Conservation (phyloP, 2,888 invertebrate species). For the Diarsia brunnea region DNA sequence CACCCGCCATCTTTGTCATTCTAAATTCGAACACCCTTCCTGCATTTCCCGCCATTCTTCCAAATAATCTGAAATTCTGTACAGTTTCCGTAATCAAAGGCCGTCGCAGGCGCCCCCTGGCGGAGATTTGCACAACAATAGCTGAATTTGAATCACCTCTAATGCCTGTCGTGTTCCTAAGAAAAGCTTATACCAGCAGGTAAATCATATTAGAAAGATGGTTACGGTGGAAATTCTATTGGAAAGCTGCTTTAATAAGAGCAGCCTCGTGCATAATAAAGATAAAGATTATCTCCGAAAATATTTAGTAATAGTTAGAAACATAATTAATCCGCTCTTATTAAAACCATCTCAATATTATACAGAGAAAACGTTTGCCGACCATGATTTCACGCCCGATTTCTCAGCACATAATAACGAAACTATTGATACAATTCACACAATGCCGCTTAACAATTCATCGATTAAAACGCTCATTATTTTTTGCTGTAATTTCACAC, state of each 20-base stretch:
- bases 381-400: conserved; percentile 47
- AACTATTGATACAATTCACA: conserved; percentile 63
- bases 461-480: conserved; percentile 77
- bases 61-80: conserved; percentile 58
- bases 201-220: conserved; percentile 58
- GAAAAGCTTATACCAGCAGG: conserved; percentile 46
- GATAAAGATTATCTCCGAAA: conserved; percentile 8
- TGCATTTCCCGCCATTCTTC: conserved; percentile 50
- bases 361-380: conserved; percentile 19
- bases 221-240: conserved; percentile 17
- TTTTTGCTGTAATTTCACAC: conserved; percentile 84
- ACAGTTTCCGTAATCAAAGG: conserved; percentile 57
- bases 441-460: conserved; percentile 70
- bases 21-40: conserved; percentile 44
- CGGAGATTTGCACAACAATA: conserved; percentile 75
- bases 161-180: conserved; percentile 65
- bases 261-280: not conserved
- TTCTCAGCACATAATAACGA: conserved; percentile 48
- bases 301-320: not conserved
- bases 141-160: conserved; percentile 70
- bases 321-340: not conserved
- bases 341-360: conserved; percentile 23
- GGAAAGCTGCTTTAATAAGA: not conserved
- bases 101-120: conserved; percentile 59
- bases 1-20: conserved; percentile 36